Base-by-base conservation (phyloP, 2,797 vertebrate genomes). In the Rhabdomys pumilio region DNA sequence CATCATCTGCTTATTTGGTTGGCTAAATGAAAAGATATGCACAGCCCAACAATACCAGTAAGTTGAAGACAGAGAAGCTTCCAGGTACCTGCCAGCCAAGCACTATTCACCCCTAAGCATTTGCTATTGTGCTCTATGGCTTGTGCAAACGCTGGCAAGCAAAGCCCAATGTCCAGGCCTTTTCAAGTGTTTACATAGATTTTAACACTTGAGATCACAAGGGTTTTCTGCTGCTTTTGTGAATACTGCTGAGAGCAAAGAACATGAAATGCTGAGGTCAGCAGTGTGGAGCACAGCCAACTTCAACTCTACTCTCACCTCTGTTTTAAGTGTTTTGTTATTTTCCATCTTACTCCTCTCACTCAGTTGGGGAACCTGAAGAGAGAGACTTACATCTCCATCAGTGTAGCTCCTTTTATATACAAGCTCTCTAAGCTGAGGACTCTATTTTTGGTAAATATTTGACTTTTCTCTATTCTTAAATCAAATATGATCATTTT, bases 381-480 rank as follows among this genome's bases (percentile, higher is more conserved):
- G 47, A 41, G 10, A 79, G 8, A 41, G 38, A 65, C 1, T 29
- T 83, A 59, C 1, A 24, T 83, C 89, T 69, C 26, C 26, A 82
- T 34, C 26, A 55, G 38, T 63, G 50, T 17, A 44, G 82, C 10
- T 79, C 85, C 31, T 53, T 92, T 65, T 67, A 57, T n/a, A 22
- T 2, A 34, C 22, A 73, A 79, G 9, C 29, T 93, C 53, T 24
- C 1, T 65, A 65, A 31, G 73, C 19, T 44, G 19, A 59, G 24
- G 69, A 11, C 6, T 50, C 53, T 31, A 9, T 79, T 55, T 67
- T 80, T 55, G 8, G 10, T 4, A 3, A 31, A 31, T 91, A 57
- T 57, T 92, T 63, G 84, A 26, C 14, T 75, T 93, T 84, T 91
- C 44, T 67, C 38, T 55, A 34, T 77, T 79, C 31, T 88, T 57